Conservation (phyloP, 2,113 vertebrate species). For the Felis chaus region DNA sequence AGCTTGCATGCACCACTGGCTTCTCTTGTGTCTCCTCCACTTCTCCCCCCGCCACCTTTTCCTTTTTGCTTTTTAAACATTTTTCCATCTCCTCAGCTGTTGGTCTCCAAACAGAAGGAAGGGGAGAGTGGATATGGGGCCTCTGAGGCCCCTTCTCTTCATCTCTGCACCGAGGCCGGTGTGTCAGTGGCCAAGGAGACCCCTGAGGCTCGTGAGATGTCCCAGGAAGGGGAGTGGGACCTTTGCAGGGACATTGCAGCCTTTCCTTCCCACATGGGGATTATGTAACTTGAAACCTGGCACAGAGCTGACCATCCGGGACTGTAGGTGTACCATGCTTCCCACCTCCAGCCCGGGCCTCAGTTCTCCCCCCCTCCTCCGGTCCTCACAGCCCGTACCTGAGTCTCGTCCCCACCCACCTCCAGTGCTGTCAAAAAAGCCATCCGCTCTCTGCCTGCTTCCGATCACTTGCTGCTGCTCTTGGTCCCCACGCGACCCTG, state of each 20-base stretch:
- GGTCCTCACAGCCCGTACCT: background rate
- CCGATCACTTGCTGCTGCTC: background rate
- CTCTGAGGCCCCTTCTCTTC: background rate
- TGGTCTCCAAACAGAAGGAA: background rate
- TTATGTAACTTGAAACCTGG: background rate
- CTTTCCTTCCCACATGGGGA: background rate
- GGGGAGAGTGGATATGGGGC: background rate
- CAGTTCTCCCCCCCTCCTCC: too few relatives aligned
- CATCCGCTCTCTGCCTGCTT: background rate
- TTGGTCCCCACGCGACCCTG: background rate
- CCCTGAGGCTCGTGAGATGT: background rate
- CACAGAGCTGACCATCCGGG: background rate
- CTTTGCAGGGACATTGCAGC: fast-evolving
- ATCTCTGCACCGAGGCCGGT: background rate
- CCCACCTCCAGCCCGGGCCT: fast-evolving
- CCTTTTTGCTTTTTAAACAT: background rate
- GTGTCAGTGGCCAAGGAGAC: background rate
- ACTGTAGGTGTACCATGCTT: background rate
- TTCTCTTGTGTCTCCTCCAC: slow-evolving; percentile 26
- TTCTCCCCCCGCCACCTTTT: background rate
- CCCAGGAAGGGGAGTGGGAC: background rate
- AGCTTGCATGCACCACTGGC: slow-evolving; percentile 12
- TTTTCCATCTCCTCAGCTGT: background rate
- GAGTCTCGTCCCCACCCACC: background rate
- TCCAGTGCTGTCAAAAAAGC: background rate